Conservation (phyloP, 1,140 invertebrate genomes). For the Drosophila parabipectinata region DNA sequence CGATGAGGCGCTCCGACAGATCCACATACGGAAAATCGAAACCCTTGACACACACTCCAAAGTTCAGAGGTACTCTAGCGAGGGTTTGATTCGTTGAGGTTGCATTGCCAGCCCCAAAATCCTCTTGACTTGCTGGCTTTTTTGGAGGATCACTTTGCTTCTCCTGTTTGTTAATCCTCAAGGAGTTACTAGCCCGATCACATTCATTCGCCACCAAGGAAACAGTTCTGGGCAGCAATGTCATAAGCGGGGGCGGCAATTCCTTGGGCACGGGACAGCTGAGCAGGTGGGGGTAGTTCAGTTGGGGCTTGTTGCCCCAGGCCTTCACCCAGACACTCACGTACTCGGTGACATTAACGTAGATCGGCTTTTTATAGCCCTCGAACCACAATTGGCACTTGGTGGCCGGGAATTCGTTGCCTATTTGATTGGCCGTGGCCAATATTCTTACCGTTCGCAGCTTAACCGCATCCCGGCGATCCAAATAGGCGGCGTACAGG, state of each 20-base stretch:
- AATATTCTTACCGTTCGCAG: slow-evolving; percentile 90
- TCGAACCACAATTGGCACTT: slow-evolving; percentile 96
- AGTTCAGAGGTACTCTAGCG: slow-evolving; percentile 86
- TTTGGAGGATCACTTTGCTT: slow-evolving; percentile 33
- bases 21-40: slow-evolving; percentile 96
- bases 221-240: slow-evolving; percentile 90
- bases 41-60: slow-evolving; percentile 97
- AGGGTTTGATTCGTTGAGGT: slow-evolving; percentile 73
- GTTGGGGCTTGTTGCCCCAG: slow-evolving; percentile 94
- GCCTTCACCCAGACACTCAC: slow-evolving; percentile 95
- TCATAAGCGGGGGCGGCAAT: slow-evolving; percentile 85
- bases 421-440: slow-evolving; percentile 93
- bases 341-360: slow-evolving; percentile 91
- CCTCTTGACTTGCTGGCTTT: no score
- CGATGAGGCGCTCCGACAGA: slow-evolving; percentile 92
- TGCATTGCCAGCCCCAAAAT: neutral
- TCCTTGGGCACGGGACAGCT: slow-evolving; percentile 92
- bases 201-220: slow-evolving; percentile 92
- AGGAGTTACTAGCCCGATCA: slow-evolving; percentile 92
- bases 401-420: slow-evolving; percentile 87
- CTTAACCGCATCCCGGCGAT: slow-evolving; percentile 89
- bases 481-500: slow-evolving; percentile 94
- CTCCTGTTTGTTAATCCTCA: slow-evolving; percentile 90
- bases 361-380: slow-evolving; percentile 88
- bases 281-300: slow-evolving; percentile 94